Percentiles rank a stretch among this genome's conserved stretches.
Conservation (phyloP, 2,113 vertebrate species). For the Okapia johnstoni region DNA sequence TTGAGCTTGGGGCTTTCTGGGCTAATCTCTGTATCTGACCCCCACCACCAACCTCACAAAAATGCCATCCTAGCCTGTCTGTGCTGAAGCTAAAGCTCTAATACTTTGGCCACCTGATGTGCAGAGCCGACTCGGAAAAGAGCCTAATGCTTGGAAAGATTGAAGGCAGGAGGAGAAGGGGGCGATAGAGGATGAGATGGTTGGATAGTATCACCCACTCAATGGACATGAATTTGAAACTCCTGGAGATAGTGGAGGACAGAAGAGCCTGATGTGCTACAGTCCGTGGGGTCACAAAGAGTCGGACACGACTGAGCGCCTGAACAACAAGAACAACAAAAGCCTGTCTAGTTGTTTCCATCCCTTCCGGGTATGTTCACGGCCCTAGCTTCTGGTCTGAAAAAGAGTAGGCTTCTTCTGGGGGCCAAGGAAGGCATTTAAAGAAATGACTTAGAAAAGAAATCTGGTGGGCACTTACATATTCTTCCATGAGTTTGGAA, state of each 20-base stretch:
- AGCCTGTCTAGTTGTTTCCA: rapidly evolving
- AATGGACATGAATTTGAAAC: not conserved
- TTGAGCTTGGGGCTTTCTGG: not conserved
- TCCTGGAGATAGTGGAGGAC: not conserved
- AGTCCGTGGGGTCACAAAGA: not conserved
- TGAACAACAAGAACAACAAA: not conserved
- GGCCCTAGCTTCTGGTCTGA: not conserved
- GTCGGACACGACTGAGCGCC: not conserved
- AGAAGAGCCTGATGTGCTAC: not conserved
- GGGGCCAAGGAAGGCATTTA: not conserved
- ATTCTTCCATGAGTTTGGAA: not conserved
- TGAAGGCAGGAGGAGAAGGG: not conserved
- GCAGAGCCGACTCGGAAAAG: not conserved
- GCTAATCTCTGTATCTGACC: not conserved
- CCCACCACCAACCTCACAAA: not conserved
- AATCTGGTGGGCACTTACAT: conserved; percentile 28
- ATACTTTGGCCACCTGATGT: not conserved
- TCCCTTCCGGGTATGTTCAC: not conserved
- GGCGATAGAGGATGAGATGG: not conserved
- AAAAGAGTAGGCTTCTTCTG: not conserved
- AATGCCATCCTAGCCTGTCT: rapidly evolving
- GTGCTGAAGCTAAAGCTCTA: not conserved
- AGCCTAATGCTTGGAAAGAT: not conserved
- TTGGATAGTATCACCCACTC: not conserved
- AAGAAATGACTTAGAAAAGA: not conserved